These are phyloP conservation scores for Esox masquinongy DNA, from an alignment of 2,797 vertebrate species.

Conservation along the genomic window DNA sequence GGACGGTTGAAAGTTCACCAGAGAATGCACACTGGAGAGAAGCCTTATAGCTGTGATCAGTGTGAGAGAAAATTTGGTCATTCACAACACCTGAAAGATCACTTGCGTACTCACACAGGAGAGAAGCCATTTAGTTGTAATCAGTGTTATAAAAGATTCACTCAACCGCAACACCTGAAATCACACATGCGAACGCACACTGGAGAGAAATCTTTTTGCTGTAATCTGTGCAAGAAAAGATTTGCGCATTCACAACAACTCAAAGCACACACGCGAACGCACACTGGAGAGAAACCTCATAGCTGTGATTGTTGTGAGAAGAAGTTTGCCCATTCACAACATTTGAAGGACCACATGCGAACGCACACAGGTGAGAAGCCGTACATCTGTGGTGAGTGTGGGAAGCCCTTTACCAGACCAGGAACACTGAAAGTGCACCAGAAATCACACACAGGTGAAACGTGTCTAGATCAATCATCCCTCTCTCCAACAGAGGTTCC, in stretches of 20 bases:
- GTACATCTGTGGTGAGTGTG: not conserved
- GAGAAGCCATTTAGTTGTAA: not conserved
- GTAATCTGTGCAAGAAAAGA: not conserved
- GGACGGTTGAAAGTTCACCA: not conserved
- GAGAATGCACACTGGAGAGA: constrained; percentile 1
- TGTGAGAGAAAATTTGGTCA: not conserved
- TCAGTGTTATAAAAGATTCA: not conserved
- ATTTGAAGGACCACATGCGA: not conserved
- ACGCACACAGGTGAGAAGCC: not conserved
- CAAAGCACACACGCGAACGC: not conserved
- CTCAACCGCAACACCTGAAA: not conserved
- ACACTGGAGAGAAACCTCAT: not conserved
- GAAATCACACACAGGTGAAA: not conserved
- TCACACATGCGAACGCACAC: not conserved
- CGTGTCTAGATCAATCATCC: not conserved
- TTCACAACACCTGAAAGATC: not conserved
- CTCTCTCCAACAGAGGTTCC: not conserved
- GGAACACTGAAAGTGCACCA: not conserved
- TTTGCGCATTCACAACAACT: not conserved
- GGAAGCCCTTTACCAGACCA: not conserved
- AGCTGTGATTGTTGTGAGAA: not conserved
- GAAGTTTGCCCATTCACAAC: not conserved
- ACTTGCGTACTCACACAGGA: not conserved
- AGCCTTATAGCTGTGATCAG: not conserved
- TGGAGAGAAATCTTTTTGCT: not conserved